A percentile compares a stretch with the other conserved stretches of the same genome.
phyloP scores from a whole-genome alignment of 2,797 vertebrate species.

The Moxostoma hubbsi region DNA sequence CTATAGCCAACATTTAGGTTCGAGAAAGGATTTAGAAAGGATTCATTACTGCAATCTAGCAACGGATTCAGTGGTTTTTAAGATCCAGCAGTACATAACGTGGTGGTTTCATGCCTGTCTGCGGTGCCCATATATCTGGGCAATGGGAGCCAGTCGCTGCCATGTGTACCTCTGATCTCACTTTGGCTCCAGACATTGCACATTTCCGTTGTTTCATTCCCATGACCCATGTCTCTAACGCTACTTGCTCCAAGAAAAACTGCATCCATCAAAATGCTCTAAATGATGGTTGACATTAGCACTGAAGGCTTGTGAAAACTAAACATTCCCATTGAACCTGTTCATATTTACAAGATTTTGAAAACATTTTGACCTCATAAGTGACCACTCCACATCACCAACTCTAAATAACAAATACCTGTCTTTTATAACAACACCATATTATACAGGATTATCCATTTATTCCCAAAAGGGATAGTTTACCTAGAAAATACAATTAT shows the following conservation, averaged over 20 bases:
- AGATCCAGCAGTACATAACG: slow-evolving; percentile 56
- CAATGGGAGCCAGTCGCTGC: not conserved
- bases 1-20: slow-evolving; percentile 20
- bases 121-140: slow-evolving; percentile 23
- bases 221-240: slow-evolving; percentile 1
- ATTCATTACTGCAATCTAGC: slow-evolving; percentile 61
- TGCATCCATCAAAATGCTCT: slow-evolving; percentile 18
- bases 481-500: too few species aligned
- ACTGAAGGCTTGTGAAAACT: slow-evolving; percentile 26
- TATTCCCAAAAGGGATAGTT: not conserved
- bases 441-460: slow-evolving; percentile 39
- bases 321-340: slow-evolving; percentile 47
- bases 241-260: not conserved
- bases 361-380: slow-evolving; percentile 37
- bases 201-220: not conserved
- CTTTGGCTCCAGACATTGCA: slow-evolving; percentile 10
- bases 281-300: slow-evolving; percentile 13
- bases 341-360: slow-evolving; percentile 50
- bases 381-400: slow-evolving; percentile 38
- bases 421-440: slow-evolving; percentile 34
- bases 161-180: slow-evolving; percentile 21
- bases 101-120: slow-evolving; percentile 35
- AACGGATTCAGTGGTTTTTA: slow-evolving; percentile 61
- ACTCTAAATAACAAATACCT: slow-evolving; percentile 41
- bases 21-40: slow-evolving; percentile 57